Evolutionary conservation across 53 echinoderm and acorn worm species (phyloP).

Genomic region (Mesocentrotus franciscanus): DNA sequence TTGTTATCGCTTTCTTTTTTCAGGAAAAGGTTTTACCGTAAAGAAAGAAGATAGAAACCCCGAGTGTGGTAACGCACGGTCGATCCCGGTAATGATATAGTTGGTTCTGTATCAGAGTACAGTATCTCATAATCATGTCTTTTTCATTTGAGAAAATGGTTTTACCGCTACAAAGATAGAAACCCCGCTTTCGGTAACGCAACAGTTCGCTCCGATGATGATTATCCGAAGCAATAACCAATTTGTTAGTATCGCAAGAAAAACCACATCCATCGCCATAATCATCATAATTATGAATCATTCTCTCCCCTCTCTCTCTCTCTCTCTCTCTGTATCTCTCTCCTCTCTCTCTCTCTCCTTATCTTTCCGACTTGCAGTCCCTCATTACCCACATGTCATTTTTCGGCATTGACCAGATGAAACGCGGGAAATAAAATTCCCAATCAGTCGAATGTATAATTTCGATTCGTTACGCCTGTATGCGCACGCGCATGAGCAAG

Average conservation of each 20-base stretch:
- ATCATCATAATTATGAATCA: constrained; percentile 13
- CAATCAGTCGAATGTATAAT: constrained; percentile 4
- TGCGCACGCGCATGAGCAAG: neutral
- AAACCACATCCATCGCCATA: neutral
- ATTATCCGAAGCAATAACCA: constrained; percentile 21
- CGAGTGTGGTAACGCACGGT: no score
- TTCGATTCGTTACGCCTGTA: neutral
- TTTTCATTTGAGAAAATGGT: neutral
- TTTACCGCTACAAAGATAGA: neutral
- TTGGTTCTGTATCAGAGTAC: no score
- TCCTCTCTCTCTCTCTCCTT: neutral
- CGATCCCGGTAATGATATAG: no score
- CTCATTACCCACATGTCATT: neutral
- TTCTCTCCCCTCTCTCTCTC: neutral
- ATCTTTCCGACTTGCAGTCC: neutral
- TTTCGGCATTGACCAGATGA: neutral
- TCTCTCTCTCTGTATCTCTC: neutral
- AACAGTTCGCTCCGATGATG: constrained; percentile 12
- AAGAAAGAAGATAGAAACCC: no score
- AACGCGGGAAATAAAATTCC: neutral
- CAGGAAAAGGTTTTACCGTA: no score
- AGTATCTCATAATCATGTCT: neutral
- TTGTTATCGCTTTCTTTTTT: no score
- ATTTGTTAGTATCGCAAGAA: constrained; percentile 30
- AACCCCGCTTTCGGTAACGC: neutral